Conservation (phyloP, 2,888 invertebrate genomes). For the Melipona bicolor region DNA sequence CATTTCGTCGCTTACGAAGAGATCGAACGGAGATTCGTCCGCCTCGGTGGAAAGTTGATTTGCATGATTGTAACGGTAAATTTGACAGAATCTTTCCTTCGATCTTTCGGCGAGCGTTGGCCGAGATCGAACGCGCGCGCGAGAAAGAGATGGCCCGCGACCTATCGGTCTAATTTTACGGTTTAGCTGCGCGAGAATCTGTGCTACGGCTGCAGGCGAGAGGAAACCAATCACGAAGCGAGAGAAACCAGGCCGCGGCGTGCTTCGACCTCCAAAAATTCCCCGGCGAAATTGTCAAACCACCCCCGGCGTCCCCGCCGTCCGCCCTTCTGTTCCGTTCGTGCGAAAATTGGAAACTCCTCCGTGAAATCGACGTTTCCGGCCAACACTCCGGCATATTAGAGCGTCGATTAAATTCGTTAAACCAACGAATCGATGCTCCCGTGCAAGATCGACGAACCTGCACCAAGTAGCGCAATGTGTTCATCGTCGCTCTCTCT, state of each 20-base stretch:
- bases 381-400: conserved; percentile 24
- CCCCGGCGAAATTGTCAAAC: conserved; percentile 31
- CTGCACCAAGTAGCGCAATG: not conserved
- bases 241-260: conserved; percentile 28
- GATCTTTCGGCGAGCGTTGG: not conserved
- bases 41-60: not conserved
- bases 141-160: not conserved
- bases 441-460: not conserved
- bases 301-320: not conserved
- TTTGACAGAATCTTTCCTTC: not conserved
- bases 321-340: not conserved
- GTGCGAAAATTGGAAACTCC: conserved; percentile 42
- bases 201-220: conserved; percentile 27
- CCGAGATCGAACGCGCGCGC: conserved; percentile 3
- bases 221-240: conserved; percentile 32
- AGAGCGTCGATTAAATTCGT: conserved; percentile 49
- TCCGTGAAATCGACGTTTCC: conserved; percentile 33
- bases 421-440: conserved; percentile 31
- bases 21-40: not conserved
- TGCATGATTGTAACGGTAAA: not conserved
- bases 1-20: not conserved
- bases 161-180: conserved; percentile 47
- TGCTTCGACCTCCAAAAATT: conserved; percentile 24
- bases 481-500: not conserved
- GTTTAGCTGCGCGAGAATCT: conserved; percentile 36